Evolutionary conservation across 1,140 invertebrate genomes (phyloP).

Genomic region (Metaphire vulgaris): DNA sequence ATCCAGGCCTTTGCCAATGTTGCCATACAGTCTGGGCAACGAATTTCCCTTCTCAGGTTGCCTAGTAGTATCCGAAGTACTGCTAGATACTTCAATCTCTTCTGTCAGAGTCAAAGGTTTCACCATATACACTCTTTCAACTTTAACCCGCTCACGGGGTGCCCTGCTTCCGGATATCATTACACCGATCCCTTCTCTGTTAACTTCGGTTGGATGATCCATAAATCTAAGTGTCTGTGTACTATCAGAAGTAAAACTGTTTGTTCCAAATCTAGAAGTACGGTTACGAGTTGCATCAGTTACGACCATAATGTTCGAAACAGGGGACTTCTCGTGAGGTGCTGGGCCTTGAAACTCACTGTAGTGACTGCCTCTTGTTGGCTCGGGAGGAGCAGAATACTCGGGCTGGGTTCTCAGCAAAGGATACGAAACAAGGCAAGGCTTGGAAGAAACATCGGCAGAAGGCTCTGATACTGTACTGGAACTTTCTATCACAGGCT

Average conservation of each 20-base stretch:
- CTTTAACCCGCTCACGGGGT: background rate
- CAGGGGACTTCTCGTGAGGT: background rate
- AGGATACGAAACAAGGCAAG: background rate
- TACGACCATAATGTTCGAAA: background rate
- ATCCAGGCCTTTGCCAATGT: background rate
- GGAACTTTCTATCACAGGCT: too few relatives aligned
- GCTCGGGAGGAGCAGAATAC: too few relatives aligned
- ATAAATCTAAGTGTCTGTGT: background rate
- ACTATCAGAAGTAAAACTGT: background rate
- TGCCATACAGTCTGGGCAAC: background rate
- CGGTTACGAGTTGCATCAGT: background rate
- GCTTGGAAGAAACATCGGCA: background rate
- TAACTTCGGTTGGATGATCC: background rate
- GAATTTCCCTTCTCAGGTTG: background rate
- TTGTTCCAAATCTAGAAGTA: background rate
- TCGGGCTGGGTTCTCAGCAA: too few relatives aligned
- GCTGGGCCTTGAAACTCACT: too few relatives aligned
- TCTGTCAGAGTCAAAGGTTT: background rate
- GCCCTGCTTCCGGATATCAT: background rate
- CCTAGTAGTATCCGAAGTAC: background rate
- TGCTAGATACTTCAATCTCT: background rate
- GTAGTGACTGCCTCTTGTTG: too few relatives aligned
- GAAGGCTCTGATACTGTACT: too few relatives aligned
- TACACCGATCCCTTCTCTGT: background rate
- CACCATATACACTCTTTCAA: background rate